Conservation (phyloP, 1,140 invertebrate species). For the Pectinophora gossypiella region DNA sequence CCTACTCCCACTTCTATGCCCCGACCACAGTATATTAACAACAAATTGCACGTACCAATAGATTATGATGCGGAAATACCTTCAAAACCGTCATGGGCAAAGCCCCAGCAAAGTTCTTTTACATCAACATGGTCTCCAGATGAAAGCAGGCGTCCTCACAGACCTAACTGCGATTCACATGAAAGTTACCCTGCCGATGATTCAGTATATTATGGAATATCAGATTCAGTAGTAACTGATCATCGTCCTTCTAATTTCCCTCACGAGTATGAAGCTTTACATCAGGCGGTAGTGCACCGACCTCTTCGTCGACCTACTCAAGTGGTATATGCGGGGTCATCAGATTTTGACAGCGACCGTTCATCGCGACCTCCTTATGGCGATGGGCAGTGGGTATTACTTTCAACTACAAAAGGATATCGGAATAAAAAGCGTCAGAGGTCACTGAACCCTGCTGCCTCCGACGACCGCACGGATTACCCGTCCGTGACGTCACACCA, state of each 20-base stretch:
- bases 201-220: conserved; percentile 49
- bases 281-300: conserved; percentile 43
- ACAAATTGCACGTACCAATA: conserved; percentile 49
- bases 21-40: conserved; percentile 55
- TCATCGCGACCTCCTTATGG: conserved; percentile 77
- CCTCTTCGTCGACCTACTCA: conserved; percentile 63
- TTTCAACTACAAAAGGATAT: conserved; percentile 87
- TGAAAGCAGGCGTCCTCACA: conserved; percentile 54
- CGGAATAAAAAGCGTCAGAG: conserved; percentile 68
- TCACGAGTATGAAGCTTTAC: conserved; percentile 59
- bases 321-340: conserved; percentile 54
- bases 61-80: conserved; percentile 59
- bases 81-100: conserved; percentile 61
- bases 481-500: conserved; percentile 64
- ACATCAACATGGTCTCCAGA: conserved; percentile 55
- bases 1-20: conserved; percentile 23
- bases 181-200: conserved; percentile 48
- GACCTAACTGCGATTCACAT: conserved; percentile 61
- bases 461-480: conserved; percentile 29
- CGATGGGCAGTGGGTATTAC: conserved; percentile 84
- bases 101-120: conserved; percentile 44
- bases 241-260: conserved; percentile 81
- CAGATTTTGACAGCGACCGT: conserved; percentile 50
- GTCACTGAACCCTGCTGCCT: conserved; percentile 48
- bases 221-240: conserved; percentile 80